phyloP scores from a whole-genome alignment of 1,140 invertebrate species.

The Latrodectus geometricus region DNA sequence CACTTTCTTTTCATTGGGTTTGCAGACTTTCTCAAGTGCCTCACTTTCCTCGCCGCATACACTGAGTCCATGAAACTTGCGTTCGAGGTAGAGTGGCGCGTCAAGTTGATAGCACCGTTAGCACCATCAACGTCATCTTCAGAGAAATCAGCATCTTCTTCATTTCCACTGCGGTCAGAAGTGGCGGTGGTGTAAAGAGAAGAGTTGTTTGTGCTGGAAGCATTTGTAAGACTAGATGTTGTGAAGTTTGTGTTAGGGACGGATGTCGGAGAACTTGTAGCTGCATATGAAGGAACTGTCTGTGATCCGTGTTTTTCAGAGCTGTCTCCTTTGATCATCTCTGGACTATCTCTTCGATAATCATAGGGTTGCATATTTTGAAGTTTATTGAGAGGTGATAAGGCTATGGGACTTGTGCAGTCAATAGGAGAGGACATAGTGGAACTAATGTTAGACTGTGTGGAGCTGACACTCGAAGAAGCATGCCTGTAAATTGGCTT shows the following conservation, averaged over 20 bases:
- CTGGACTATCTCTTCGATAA: slow-evolving; percentile 75
- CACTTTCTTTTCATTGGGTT: slow-evolving; percentile 91
- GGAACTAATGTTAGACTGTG: slow-evolving; percentile 53
- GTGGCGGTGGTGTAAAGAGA: slow-evolving; percentile 54
- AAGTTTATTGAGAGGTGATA: slow-evolving; percentile 86
- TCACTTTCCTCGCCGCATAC: slow-evolving; percentile 68
- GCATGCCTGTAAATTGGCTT: slow-evolving; percentile 36
- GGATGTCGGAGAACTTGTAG: slow-evolving; percentile 64
- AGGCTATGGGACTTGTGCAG: slow-evolving; percentile 66
- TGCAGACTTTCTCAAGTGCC: slow-evolving; percentile 80
- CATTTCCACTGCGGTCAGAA: slow-evolving; percentile 18
- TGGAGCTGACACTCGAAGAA: slow-evolving; percentile 64
- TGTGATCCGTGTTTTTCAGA: slow-evolving; percentile 21
- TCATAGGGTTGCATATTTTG: slow-evolving; percentile 97
- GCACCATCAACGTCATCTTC: slow-evolving; percentile 64
- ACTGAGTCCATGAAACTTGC: slow-evolving; percentile 51
- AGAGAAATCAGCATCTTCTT: slow-evolving; percentile 41
- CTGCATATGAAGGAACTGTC: slow-evolving; percentile 67
- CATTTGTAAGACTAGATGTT: slow-evolving; percentile 65
- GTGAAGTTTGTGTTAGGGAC: slow-evolving; percentile 55
- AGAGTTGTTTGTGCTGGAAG: slow-evolving; percentile 71
- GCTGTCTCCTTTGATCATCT: slow-evolving; percentile 4
- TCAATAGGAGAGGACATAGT: slow-evolving; percentile 61
- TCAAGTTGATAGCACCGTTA: slow-evolving; percentile 64
- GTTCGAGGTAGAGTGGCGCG: slow-evolving; percentile 45